These are phyloP conservation scores for Ammospiza nelsoni DNA, from an alignment of 2,113 vertebrate genomes.

Conservation along the genomic window DNA sequence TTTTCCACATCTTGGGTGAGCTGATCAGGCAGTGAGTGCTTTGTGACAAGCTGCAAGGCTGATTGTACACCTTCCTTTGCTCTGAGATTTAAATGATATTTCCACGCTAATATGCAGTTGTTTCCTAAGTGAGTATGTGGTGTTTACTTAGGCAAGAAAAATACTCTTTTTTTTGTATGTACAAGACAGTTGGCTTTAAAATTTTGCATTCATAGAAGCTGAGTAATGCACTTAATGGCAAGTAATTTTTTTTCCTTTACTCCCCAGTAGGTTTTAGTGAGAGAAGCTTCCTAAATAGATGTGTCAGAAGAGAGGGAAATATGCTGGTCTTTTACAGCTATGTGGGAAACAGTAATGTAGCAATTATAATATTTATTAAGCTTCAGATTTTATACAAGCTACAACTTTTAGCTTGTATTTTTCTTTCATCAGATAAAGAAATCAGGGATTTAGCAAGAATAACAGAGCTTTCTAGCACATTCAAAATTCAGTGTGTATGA, in stretches of 20 bases:
- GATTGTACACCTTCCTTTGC: background rate
- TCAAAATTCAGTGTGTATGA: background rate
- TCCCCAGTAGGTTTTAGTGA: background rate
- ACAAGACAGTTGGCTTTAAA: background rate
- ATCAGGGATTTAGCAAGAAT: background rate
- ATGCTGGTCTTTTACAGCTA: background rate
- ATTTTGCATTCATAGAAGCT: background rate
- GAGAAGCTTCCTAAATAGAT: background rate
- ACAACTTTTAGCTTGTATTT: background rate
- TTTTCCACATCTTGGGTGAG: conserved; percentile 16
- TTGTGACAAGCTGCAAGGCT: conserved; percentile 40
- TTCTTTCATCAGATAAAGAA: background rate
- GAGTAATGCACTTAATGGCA: background rate
- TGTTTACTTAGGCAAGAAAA: background rate
- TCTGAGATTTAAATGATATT: background rate
- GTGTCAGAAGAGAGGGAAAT: background rate
- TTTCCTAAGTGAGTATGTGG: background rate
- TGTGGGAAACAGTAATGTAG: background rate
- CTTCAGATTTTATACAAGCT: background rate
- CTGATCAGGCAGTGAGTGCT: background rate
- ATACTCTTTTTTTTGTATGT: background rate
- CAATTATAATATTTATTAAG: background rate
- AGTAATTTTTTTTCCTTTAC: background rate
- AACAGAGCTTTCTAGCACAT: background rate
- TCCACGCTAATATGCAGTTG: background rate